These are phyloP conservation scores for Zonotrichia leucophrys DNA, from an alignment of 2,113 vertebrate species.

Conservation along the genomic window DNA sequence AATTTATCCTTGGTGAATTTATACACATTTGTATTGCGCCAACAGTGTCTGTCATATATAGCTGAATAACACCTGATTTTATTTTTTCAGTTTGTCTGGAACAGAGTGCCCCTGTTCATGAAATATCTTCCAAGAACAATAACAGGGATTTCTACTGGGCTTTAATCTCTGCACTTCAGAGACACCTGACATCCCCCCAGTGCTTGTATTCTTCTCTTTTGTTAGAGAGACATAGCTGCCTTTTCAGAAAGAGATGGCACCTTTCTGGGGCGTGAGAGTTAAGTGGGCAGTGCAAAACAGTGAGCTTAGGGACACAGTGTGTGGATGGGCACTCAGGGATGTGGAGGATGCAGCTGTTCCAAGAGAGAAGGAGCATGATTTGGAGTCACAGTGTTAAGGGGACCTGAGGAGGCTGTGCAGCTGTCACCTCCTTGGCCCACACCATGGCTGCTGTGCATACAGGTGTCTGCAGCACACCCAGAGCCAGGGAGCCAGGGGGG, in stretches of 20 bases:
- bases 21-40: neutral
- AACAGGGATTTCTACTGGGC: neutral
- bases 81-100: neutral
- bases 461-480: neutral
- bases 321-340: neutral
- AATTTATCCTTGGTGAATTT: neutral
- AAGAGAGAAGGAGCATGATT: neutral
- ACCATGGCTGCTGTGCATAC: neutral
- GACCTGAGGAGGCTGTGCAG: accelerated
- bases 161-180: neutral
- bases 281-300: neutral
- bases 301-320: neutral
- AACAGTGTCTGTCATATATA: neutral
- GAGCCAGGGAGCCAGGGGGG: neutral
- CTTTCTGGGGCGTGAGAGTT: neutral
- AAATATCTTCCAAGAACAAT: neutral
- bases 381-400: neutral
- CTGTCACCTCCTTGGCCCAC: neutral
- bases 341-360: neutral
- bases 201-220: neutral
- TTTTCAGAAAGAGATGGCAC: neutral
- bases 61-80: neutral
- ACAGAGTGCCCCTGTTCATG: neutral
- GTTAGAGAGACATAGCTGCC: neutral
- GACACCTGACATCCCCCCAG: neutral